Evolutionary conservation across 2,888 invertebrate genomes (phyloP).

Genomic region (Cenopis cana): DNA sequence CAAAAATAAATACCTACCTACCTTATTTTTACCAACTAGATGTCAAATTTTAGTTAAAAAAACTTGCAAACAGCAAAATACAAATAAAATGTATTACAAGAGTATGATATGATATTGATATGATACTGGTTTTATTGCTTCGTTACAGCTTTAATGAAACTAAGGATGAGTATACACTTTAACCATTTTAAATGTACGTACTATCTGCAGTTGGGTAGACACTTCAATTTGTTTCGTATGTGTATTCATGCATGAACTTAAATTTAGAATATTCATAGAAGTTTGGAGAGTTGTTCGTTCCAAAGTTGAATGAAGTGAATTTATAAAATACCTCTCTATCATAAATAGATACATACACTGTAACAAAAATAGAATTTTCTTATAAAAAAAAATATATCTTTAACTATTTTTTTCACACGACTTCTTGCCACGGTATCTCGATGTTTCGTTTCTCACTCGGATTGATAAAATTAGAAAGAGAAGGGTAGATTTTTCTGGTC

Average conservation of each 20-base stretch:
- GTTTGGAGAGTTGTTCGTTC: conserved; percentile 19
- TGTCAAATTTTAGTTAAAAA: neutral
- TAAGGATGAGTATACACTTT: neutral
- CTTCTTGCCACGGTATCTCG: no score
- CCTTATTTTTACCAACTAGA: no score
- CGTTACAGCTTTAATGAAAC: neutral
- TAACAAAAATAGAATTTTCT: neutral
- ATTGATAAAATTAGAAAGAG: no score
- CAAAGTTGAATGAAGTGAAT: conserved; percentile 14
- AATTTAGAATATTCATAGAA: conserved; percentile 10
- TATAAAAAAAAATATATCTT: no score
- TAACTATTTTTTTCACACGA: no score
- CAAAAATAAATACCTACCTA: no score
- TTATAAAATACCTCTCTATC: neutral
- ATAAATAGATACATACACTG: neutral
- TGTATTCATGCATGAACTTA: neutral
- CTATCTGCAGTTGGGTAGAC: neutral
- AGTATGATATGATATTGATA: no score
- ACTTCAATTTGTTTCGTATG: neutral
- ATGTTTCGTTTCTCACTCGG: no score
- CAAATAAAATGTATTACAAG: no score
- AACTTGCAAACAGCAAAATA: neutral
- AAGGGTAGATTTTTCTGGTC: no score
- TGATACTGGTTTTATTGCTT: neutral
- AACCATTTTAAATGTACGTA: neutral